Evolutionary conservation across 2,113 vertebrate genomes (phyloP), one percentile per base, ranked within the genome.

Genomic region (Clinocottus analis): DNA sequence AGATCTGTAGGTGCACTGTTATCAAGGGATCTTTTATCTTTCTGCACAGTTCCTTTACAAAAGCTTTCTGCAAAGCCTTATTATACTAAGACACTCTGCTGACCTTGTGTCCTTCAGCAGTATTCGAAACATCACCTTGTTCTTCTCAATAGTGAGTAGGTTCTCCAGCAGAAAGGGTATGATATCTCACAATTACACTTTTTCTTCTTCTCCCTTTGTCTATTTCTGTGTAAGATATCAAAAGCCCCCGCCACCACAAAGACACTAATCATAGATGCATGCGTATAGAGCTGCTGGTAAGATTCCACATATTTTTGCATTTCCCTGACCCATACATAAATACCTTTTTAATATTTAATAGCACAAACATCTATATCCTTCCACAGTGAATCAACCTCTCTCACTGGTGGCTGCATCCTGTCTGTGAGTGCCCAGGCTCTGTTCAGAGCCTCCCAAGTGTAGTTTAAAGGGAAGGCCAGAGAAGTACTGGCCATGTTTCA

Each of bases 281-380:
- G 70, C 43, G 29, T 16, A 78, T 59, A 71, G 2, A 60, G 49
- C 35, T n/a, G 10, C 45, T 8, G 14, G 45, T n/a, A 58, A 72
- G 62, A 70, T 82, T 71, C 43, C 35, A 19, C 29, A 49, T 59
- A 64, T 33, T 51, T 63, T 61, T 62, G 13, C 58, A 39, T 76
- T 25, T 75, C 72, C 68, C 47, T 60, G 43, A 66, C 69, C 69
- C 63, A 63, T 55, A 65, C 58, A 84, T 59, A 73, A 41, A 82
- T 29, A 63, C 72, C 81, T 59, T 83, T 72, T 91, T 82, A 88
- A 90, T 91, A 55, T 85, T 90, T 90, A 70, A 92, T 75, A 55
- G 75, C 75, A 81, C 14, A 43, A 83, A 85, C 85, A 87, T 90
- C 84, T 89, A 84, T 75, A 68, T 79, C 47, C 29, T 85, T 85